phyloP scores from a whole-genome alignment of 2,888 invertebrate species.

The Drosophila mimetica region DNA sequence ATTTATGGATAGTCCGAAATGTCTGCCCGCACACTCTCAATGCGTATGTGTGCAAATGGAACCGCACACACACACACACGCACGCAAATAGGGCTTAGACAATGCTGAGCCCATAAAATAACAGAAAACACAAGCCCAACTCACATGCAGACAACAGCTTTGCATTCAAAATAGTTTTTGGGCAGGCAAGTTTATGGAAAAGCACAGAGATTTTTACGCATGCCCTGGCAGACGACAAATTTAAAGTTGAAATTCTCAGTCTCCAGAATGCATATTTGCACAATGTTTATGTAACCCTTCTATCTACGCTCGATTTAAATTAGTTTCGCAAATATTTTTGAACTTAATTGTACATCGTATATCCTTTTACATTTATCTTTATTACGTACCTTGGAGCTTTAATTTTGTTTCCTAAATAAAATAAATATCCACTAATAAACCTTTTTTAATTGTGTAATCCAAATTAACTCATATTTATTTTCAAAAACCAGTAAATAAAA shows the following conservation, averaged over 20 bases:
- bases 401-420: no score
- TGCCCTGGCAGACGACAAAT: slow-evolving; percentile 1
- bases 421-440: no score
- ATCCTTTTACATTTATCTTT: no score
- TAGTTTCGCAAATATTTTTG: not conserved
- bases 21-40: slow-evolving; percentile 13
- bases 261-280: not conserved
- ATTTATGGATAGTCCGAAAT: slow-evolving; percentile 60
- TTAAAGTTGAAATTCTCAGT: not conserved
- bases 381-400: no score
- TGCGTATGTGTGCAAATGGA: slow-evolving; percentile 29
- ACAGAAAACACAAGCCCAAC: slow-evolving; percentile 33
- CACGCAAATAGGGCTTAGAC: slow-evolving; percentile 8
- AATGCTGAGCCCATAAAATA: slow-evolving; percentile 41
- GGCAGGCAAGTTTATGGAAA: slow-evolving; percentile 10
- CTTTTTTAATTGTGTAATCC: no score
- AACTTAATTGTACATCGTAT: no score
- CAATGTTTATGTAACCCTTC: not conserved
- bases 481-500: no score
- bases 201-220: slow-evolving; percentile 8
- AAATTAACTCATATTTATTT: no score
- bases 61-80: slow-evolving; percentile 13
- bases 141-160: slow-evolving; percentile 49
- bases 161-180: slow-evolving; percentile 42
- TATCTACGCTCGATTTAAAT: not conserved